Conservation (phyloP, 1,140 invertebrate genomes). For the Rhyacophila brunnea region DNA sequence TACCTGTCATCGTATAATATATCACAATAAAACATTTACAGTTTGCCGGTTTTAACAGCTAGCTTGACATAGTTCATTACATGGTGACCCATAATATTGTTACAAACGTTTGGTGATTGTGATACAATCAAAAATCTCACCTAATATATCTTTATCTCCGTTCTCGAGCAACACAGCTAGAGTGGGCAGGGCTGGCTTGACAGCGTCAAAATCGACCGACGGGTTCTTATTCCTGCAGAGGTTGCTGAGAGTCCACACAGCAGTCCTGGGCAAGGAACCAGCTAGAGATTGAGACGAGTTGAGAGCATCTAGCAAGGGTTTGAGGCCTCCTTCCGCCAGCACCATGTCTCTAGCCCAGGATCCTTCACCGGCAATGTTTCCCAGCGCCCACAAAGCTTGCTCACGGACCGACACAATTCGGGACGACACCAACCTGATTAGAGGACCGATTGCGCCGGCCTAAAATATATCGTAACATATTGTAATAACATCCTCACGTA, state of each 20-base stretch:
- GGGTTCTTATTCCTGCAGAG: slow-evolving; percentile 91
- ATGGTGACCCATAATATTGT: too few species aligned
- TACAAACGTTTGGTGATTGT: too few species aligned
- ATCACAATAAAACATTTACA: too few species aligned
- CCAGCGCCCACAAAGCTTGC: slow-evolving; percentile 96
- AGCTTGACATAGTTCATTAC: too few species aligned
- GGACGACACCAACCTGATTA: slow-evolving; percentile 76
- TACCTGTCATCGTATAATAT: too few species aligned
- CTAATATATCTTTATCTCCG: slow-evolving; percentile 72
- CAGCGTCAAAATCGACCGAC: slow-evolving; percentile 68
- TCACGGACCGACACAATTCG: slow-evolving; percentile 79
- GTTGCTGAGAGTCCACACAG: slow-evolving; percentile 92
- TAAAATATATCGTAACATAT: slow-evolving; percentile 22
- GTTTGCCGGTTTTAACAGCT: too few species aligned
- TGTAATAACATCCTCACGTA: too few species aligned
- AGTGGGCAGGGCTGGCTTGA: slow-evolving; percentile 78
- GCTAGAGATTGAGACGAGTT: slow-evolving; percentile 19
- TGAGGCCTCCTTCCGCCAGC: slow-evolving; percentile 62
- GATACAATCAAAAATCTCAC: too few species aligned
- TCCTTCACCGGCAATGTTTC: slow-evolving; percentile 95
- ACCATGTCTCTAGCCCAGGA: slow-evolving; percentile 74
- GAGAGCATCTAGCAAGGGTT: slow-evolving; percentile 66
- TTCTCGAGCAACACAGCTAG: slow-evolving; percentile 76
- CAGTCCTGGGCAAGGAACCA: slow-evolving; percentile 54
- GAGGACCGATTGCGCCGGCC: slow-evolving; percentile 81